phyloP scores from a whole-genome alignment of 1,140 invertebrate species.

The Listronotus bonariensis region DNA sequence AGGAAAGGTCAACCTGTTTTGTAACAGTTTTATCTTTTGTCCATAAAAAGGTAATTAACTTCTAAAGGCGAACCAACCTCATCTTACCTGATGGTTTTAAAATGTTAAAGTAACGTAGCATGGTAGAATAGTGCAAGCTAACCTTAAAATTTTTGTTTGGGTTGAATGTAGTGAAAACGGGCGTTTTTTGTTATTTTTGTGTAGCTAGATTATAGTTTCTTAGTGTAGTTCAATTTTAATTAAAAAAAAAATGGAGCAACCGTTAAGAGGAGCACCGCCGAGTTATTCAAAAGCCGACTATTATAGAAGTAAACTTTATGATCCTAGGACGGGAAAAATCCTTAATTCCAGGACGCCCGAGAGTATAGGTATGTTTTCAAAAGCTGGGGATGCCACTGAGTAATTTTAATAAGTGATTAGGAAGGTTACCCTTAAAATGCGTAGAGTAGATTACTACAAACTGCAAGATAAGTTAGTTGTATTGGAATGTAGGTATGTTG shows the following conservation, averaged over 20 bases:
- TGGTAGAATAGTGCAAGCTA: not conserved
- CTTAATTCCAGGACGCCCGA: constrained; percentile 68
- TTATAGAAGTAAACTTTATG: constrained; percentile 63
- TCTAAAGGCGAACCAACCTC: not conserved
- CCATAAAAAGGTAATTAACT: not conserved
- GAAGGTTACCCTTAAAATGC: not conserved
- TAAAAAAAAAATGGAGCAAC: not conserved
- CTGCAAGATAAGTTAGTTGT: too few relatives aligned
- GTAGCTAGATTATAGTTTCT: not conserved
- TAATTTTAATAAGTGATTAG: constrained; percentile 1
- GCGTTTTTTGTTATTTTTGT: constrained; percentile 6
- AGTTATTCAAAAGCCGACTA: constrained; percentile 26
- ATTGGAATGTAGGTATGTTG: too few relatives aligned
- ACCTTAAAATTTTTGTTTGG: constrained; percentile 23
- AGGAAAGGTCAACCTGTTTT: not conserved
- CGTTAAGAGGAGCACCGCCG: not conserved
- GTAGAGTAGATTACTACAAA: too few relatives aligned
- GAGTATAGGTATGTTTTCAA: constrained; percentile 69
- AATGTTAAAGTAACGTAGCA: constrained; percentile 1
- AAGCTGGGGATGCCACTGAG: too few relatives aligned
- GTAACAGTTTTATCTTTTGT: not conserved
- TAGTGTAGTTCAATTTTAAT: not conserved
- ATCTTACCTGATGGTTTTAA: constrained; percentile 3
- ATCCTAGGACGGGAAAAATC: constrained; percentile 71
- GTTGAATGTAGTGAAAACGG: constrained; percentile 4